Percentiles rank a stretch among this genome's conserved stretches.
Evolutionary conservation across 1,140 invertebrate genomes (phyloP).

Genomic region (Centruroides vittatus): DNA sequence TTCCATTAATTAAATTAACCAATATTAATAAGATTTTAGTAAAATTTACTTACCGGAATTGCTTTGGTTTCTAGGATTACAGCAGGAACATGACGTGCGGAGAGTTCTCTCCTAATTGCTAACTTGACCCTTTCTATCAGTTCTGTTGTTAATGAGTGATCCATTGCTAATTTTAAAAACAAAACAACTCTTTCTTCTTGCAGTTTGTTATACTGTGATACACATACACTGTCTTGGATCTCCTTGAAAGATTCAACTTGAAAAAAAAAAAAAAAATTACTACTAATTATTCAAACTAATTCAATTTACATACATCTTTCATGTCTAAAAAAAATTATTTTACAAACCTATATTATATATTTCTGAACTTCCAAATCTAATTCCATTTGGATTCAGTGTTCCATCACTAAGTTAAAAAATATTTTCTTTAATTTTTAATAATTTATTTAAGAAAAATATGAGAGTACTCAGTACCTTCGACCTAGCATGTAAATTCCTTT

Average conservation of each 20-base stretch:
- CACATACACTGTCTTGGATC: conserved; percentile 40
- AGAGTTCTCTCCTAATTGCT: conserved; percentile 33
- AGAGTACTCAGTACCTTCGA: conserved; percentile 15
- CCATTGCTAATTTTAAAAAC: conserved; percentile 37
- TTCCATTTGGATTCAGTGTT: conserved; percentile 44
- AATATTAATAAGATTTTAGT: no score
- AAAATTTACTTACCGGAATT: conserved; percentile 33
- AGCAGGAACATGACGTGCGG: conserved; percentile 38
- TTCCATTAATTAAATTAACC: no score
- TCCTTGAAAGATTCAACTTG: conserved; percentile 33
- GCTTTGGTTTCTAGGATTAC: conserved; percentile 33
- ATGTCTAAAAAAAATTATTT: not conserved
- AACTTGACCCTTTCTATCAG: conserved; percentile 28
- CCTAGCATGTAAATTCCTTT: conserved; percentile 42
- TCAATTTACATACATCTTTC: not conserved
- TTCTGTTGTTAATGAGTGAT: conserved; percentile 26
- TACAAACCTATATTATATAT: conserved; percentile 40
- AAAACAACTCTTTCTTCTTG: conserved; percentile 41
- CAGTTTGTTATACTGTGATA: conserved; percentile 25
- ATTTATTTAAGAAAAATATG: not conserved
- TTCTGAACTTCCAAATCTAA: conserved; percentile 45
- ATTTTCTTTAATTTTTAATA: not conserved
- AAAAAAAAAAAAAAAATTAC: not conserved
- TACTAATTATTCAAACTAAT: not conserved
- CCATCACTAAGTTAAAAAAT: conserved; percentile 34